Conservation (phyloP, 2,113 vertebrate genomes). For the Spilogale gracilis region DNA sequence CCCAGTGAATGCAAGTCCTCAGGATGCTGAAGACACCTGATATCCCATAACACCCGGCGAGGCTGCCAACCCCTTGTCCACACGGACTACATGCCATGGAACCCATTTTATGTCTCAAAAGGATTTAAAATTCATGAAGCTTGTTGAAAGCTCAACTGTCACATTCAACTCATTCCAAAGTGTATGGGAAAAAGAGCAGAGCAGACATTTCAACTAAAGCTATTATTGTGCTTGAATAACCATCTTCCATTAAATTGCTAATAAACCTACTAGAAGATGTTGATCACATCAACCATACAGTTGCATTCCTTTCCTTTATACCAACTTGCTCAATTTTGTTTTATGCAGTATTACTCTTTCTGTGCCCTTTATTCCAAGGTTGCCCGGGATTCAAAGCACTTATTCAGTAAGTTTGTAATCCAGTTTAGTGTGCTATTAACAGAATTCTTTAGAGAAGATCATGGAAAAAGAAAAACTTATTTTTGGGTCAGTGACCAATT, state of each 20-base stretch:
- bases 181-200: slow-evolving; percentile 91
- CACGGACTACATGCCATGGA: slow-evolving; percentile 88
- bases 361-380: slow-evolving; percentile 85
- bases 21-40: slow-evolving; percentile 94
- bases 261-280: slow-evolving; percentile 92
- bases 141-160: slow-evolving; percentile 91
- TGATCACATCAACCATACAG: slow-evolving; percentile 90
- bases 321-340: slow-evolving; percentile 85
- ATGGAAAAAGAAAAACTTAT: slow-evolving; percentile 85
- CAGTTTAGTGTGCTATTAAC: slow-evolving; percentile 86
- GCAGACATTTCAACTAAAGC: slow-evolving; percentile 90
- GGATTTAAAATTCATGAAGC: slow-evolving; percentile 97
- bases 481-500: slow-evolving; percentile 84
- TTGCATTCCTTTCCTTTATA: slow-evolving; percentile 90
- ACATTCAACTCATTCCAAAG: slow-evolving; percentile 95
- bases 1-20: slow-evolving; percentile 89
- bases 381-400: slow-evolving; percentile 86
- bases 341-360: slow-evolving; percentile 86
- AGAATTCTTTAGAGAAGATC: slow-evolving; percentile 85
- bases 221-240: slow-evolving; percentile 91
- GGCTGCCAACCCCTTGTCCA: slow-evolving; percentile 90
- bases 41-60: slow-evolving; percentile 87
- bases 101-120: slow-evolving; percentile 93
- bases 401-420: slow-evolving; percentile 86
- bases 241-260: slow-evolving; percentile 96